Evolutionary conservation across 2,888 invertebrate genomes (phyloP), one percentile per base, ranked within the genome.

Genomic region (Temnothorax unifasciatus): DNA sequence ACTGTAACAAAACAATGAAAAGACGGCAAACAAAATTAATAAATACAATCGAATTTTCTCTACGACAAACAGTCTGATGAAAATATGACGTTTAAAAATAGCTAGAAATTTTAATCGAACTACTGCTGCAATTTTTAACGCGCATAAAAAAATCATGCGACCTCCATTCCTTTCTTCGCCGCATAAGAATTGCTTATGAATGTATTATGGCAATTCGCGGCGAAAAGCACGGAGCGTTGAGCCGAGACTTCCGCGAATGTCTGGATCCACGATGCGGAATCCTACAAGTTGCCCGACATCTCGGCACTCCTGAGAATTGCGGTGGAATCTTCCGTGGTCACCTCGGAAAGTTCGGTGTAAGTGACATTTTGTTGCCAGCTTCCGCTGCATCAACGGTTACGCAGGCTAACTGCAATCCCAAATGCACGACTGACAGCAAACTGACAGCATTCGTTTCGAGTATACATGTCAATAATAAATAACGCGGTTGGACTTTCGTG

Each of bases 131-230:
- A 86, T 84, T 88, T 88, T 83, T 71, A 85, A 44, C n/a, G 44
- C 74, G 63, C 44, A 74, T 84, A 66, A 86, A 85, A 85, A 89
- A 90, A 85, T 88, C 83, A 87, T 57, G 8, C 25, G 38, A 18
- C 18, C 34, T 83, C 84, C 85, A 83, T 86, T 87, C 54, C 85
- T 83, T 86, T 82, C 64, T 57, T 69, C 50, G 82, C 87, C 84
- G 87, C 88, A 86, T 88, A 87, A 91, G 89, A 90, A 90, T 90
- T 90, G 87, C 87, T 83, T 89, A 91, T 91, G 91, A 90, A 90
- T 90, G 91, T 90, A 89, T 90, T 88, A 91, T 91, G 84, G 86
- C 90, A 85, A 89, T 91, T 91, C 85, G 84, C 87, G 83, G 86
- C 83, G 61, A 76, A 84, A 77, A 82, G 85, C 82, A 83, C 81